Evolutionary conservation across 2,113 vertebrate species (phyloP).

Genomic region (Mus spicilegus): DNA sequence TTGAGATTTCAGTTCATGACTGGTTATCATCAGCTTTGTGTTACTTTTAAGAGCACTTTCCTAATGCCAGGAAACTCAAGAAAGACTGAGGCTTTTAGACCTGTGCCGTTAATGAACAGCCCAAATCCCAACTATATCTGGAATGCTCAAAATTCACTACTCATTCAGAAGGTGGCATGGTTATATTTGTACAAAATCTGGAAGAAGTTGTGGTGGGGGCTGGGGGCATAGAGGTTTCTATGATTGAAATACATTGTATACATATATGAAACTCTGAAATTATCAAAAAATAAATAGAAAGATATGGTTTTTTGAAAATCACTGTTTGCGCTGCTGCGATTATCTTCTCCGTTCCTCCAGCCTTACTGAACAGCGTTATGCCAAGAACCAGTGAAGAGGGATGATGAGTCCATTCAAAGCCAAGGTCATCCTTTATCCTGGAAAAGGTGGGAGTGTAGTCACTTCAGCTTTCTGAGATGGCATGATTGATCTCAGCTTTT

Average conservation of each 20-base stretch:
- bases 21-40: neutral
- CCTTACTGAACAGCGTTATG: neutral
- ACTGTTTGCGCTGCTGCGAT: neutral
- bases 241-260: neutral
- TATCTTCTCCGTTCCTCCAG: neutral
- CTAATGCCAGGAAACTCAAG: neutral
- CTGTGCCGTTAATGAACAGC: too few relatives aligned
- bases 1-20: neutral
- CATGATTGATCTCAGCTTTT: neutral
- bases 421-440: neutral
- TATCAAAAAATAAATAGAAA: neutral
- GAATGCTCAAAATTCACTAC: neutral
- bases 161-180: neutral
- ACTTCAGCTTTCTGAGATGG: neutral
- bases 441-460: constrained; percentile 23
- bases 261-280: neutral
- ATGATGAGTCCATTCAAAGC: neutral
- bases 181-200: neutral
- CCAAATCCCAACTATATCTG: neutral
- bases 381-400: neutral
- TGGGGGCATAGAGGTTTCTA: too few relatives aligned
- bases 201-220: too few relatives aligned
- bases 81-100: neutral
- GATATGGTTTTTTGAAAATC: neutral
- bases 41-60: neutral